Base-by-base conservation (phyloP, 2,113 vertebrate genomes). In the Spheniscus mendiculus region DNA sequence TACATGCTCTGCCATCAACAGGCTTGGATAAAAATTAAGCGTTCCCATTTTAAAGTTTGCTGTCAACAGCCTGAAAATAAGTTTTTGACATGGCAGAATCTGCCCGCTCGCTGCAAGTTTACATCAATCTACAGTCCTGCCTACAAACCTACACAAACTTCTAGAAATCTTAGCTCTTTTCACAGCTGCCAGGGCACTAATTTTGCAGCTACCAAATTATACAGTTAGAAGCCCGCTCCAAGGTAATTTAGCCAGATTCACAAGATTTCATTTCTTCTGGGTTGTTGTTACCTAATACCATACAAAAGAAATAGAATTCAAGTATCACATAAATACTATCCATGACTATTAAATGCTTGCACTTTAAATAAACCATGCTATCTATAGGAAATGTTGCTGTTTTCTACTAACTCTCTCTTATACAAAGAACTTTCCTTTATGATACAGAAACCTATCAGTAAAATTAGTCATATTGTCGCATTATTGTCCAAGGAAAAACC, bases 71-170 rank as follows among this genome's bases (percentile, higher is more conserved):
- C 55, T 94, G 92, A 93, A 87, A 55, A 73, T n/a, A 89, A 90
- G 76, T 40, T 53, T 95, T 52, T 85, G 56, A 67, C 63, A 45
- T 2, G 25, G 45, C 30, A 94, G 91, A 84, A 91, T 72, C 61
- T 82, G 80, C 30, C 86, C 77, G 76, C 58, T 81, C 45, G 17
- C 62, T 79, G 21, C 42, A 30, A 67, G 53, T 72, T 58, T 52
- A 29, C 21, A 70, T 50, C 47, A 67, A 27, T 27, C 66, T 40
- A 55, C 77, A 92, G 49, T 36, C 73, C 73, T 89, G 83, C 83
- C 91, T 94, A 72, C 52, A 96, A 97, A 96, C 86, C 56, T 74
- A 91, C 73, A 40, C 58, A 65, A 83, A 91, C 62, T 92, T 89
- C 80, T 62, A 85, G 72, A 52, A 96, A 71, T 91, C 86, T 49